These are phyloP conservation scores for Lycorma delicatula DNA, from an alignment of 1,140 invertebrate species.

Conservation along the genomic window DNA sequence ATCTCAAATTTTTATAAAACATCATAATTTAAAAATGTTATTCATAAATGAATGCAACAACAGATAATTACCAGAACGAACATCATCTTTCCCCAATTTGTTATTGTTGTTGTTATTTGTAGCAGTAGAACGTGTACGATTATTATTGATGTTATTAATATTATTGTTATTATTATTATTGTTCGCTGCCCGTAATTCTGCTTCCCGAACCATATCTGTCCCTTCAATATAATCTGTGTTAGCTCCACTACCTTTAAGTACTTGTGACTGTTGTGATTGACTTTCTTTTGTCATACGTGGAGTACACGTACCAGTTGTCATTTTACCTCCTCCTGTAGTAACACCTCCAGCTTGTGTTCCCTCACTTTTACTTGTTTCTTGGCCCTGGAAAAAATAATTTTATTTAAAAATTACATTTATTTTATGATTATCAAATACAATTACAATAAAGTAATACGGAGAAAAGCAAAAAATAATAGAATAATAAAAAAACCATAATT, in stretches of 20 bases:
- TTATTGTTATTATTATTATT: constrained; percentile 31
- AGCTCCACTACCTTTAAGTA: constrained; percentile 15
- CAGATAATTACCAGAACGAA: constrained; percentile 15
- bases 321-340: constrained; percentile 37
- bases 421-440: too few relatives aligned
- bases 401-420: neutral
- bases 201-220: constrained; percentile 42
- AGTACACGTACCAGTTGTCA: constrained; percentile 32
- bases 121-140: constrained; percentile 7
- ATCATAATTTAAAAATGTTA: too few relatives aligned
- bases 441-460: too few relatives aligned
- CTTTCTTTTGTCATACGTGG: constrained; percentile 24
- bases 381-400: constrained; percentile 8
- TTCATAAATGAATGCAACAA: too few relatives aligned
- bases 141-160: constrained; percentile 35
- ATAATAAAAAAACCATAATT: too few relatives aligned
- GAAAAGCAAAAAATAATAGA: too few relatives aligned
- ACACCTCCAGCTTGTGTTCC: constrained; percentile 66
- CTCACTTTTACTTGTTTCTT: constrained; percentile 53
- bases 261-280: constrained; percentile 8
- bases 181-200: constrained; percentile 44
- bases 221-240: constrained; percentile 37
- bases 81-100: constrained; percentile 21
- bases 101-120: constrained; percentile 25
- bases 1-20: too few relatives aligned